Evolutionary conservation across 2,797 vertebrate species (phyloP).

Genomic region (Acropternis orthonyx): DNA sequence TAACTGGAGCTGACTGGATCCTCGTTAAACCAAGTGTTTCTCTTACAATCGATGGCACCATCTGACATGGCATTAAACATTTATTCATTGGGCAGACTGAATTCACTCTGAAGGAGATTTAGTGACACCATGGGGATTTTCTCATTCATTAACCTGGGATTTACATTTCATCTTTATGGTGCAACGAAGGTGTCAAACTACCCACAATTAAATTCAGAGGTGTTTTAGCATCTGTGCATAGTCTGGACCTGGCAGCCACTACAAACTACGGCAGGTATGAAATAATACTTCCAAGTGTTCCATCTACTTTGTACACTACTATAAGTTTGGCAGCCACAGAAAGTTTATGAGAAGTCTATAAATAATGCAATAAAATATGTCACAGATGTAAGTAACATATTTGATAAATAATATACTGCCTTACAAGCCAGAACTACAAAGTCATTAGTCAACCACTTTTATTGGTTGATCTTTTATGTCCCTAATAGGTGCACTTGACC

Average conservation of each 20-base stretch:
- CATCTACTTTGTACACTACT: neutral
- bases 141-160: constrained; percentile 36
- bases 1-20: neutral
- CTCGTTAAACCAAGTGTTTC: neutral
- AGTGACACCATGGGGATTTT: constrained; percentile 26
- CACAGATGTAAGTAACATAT: neutral
- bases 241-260: neutral
- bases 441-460: neutral
- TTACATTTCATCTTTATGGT: neutral
- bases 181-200: neutral
- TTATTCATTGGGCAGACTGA: neutral
- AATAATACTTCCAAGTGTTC: neutral
- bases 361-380: neutral
- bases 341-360: neutral
- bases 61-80: constrained; percentile 24
- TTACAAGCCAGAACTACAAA: neutral
- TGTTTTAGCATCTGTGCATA: neutral
- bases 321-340: neutral
- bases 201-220: neutral
- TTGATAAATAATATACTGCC: neutral
- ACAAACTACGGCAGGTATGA: neutral
- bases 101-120: neutral
- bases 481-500: neutral
- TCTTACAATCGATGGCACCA: constrained; percentile 15
- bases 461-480: neutral